Evolutionary conservation across 2,888 invertebrate species (phyloP).

Genomic region (Cistogaster globosa): DNA sequence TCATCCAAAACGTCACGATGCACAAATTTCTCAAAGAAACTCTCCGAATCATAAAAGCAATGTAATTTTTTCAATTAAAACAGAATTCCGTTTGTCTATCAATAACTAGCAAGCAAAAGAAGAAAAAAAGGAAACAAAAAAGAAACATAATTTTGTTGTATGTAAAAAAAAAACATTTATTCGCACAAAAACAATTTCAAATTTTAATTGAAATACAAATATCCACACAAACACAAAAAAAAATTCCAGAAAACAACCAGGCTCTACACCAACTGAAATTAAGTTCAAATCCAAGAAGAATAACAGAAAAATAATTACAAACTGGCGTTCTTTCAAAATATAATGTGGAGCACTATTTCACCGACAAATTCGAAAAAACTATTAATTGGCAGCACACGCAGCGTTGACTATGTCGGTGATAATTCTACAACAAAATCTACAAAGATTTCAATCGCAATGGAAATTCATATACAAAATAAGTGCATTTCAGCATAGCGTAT

Average conservation of each 20-base stretch:
- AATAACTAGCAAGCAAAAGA: slow-evolving; percentile 44
- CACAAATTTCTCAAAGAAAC: slow-evolving; percentile 12
- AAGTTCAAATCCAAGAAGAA: slow-evolving; percentile 5
- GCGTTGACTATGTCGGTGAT: slow-evolving; percentile 83
- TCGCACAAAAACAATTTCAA: background rate
- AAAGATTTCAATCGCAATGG: slow-evolving; percentile 83
- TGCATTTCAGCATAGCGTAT: slow-evolving; percentile 84
- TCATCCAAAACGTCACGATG: background rate
- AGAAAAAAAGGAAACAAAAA: background rate
- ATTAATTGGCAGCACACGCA: slow-evolving; percentile 82
- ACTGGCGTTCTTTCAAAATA: slow-evolving; percentile 73
- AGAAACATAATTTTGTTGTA: slow-evolving; percentile 28
- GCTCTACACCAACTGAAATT: background rate
- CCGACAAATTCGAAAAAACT: slow-evolving; percentile 83
- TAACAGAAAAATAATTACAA: slow-evolving; percentile 52
- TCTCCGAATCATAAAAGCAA: slow-evolving; percentile 58
- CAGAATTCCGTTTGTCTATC: slow-evolving; percentile 23
- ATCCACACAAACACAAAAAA: slow-evolving; percentile 11
- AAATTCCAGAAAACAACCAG: slow-evolving; percentile 5
- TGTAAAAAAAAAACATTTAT: background rate
- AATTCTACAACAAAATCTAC: slow-evolving; percentile 79
- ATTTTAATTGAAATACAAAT: background rate
- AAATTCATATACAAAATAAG: slow-evolving; percentile 83
- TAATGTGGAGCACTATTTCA: slow-evolving; percentile 83
- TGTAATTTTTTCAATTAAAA: slow-evolving; percentile 68